A percentile compares a stretch with the other conserved stretches of the same genome.
Conservation (phyloP, 2,888 invertebrate species). For the Gymnocheta viridis region DNA sequence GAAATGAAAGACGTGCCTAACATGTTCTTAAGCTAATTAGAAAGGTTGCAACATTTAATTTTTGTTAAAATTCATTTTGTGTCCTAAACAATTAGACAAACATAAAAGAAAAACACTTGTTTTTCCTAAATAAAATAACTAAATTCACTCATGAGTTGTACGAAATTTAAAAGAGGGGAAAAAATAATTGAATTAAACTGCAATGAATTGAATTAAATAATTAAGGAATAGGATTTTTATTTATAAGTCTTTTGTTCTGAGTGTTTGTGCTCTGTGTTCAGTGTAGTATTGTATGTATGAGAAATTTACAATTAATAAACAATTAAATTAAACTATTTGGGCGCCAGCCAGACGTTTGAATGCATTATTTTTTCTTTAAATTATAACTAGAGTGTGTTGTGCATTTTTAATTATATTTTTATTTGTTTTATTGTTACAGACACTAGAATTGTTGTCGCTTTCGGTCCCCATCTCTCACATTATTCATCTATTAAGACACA, state of each 20-base stretch:
- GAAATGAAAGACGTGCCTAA: slow-evolving; percentile 59
- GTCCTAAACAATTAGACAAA: neutral
- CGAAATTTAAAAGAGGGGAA: neutral
- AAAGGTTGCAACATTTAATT: slow-evolving; percentile 51
- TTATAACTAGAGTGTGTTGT: slow-evolving; percentile 68
- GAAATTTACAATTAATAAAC: slow-evolving; percentile 73
- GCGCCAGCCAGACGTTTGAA: slow-evolving; percentile 79
- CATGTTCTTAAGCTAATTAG: slow-evolving; percentile 66
- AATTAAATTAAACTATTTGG: slow-evolving; percentile 77
- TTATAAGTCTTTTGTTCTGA: slow-evolving; percentile 37
- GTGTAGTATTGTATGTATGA: slow-evolving; percentile 39
- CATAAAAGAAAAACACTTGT: slow-evolving; percentile 61
- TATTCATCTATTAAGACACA: neutral
- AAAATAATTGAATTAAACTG: slow-evolving; percentile 9
- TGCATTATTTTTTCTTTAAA: slow-evolving; percentile 72
- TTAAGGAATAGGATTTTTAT: neutral
- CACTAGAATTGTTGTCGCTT: neutral
- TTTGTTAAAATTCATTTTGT: neutral
- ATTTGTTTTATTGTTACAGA: neutral
- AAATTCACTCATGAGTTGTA: slow-evolving; percentile 46
- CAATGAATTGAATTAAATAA: neutral
- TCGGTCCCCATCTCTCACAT: neutral
- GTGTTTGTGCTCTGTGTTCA: neutral
- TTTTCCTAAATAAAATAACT: slow-evolving; percentile 36
- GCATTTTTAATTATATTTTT: slow-evolving; percentile 57